Conservation (phyloP, 2,888 invertebrate species). For the Podabrus alpinus region DNA sequence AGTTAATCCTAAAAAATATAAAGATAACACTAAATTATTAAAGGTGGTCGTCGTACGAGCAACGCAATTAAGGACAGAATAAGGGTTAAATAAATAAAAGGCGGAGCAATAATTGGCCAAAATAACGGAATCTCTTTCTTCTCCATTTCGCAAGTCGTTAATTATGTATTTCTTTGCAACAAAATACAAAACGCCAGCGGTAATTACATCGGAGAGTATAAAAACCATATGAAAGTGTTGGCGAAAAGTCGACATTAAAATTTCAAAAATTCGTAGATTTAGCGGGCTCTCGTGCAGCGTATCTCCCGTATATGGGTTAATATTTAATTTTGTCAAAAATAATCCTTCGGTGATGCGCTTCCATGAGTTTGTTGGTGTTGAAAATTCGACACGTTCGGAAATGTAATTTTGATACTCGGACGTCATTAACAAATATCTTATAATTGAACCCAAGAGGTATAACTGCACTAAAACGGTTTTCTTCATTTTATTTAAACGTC, state of each 20-base stretch:
- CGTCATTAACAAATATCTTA: conserved; percentile 67
- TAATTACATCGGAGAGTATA: conserved; percentile 73
- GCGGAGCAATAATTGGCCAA: conserved; percentile 73
- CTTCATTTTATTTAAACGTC: background rate
- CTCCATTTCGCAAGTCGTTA: background rate
- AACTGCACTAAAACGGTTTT: background rate
- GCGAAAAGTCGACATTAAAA: conserved; percentile 61
- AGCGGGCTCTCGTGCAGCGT: conserved; percentile 90
- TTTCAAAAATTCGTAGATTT: conserved; percentile 68
- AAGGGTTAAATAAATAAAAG: conserved; percentile 88
- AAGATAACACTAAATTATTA: conserved; percentile 79
- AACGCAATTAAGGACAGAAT: conserved; percentile 82
- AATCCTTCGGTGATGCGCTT: conserved; percentile 86
- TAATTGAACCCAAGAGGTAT: background rate
- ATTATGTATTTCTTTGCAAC: conserved; percentile 71
- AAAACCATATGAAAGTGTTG: conserved; percentile 66
- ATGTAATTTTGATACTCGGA: conserved; percentile 71
- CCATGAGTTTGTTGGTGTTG: conserved; percentile 87
- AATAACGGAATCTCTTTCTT: conserved; percentile 56
- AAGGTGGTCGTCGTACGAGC: conserved; percentile 89
- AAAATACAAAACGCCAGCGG: conserved; percentile 72
- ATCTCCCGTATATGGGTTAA: conserved; percentile 89
- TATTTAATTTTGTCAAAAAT: conserved; percentile 70
- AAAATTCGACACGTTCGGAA: conserved; percentile 78
- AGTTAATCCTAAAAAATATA: conserved; percentile 72